A percentile compares a stretch with the other conserved stretches of the same genome.
These are phyloP conservation scores for Palaemon carinicauda DNA, from an alignment of 1,140 invertebrate species.

Conservation along the genomic window DNA sequence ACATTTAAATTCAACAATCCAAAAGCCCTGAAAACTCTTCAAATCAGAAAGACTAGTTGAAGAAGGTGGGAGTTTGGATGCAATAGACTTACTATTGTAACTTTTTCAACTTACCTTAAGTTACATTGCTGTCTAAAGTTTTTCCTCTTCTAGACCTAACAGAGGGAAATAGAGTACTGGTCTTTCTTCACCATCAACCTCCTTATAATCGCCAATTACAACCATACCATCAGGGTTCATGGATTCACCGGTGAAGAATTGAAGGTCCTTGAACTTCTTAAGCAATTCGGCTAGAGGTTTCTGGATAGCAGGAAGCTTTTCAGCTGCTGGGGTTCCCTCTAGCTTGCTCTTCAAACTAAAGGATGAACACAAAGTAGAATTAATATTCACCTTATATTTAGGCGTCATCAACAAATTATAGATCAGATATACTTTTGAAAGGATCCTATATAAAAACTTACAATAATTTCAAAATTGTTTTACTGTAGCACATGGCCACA, in stretches of 20 bases:
- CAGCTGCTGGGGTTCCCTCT: slow-evolving; percentile 75
- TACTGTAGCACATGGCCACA: too few relatives aligned
- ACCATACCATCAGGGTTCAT: slow-evolving; percentile 94
- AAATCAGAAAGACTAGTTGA: too few relatives aligned
- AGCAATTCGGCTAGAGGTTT: slow-evolving; percentile 60
- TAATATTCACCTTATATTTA: neutral
- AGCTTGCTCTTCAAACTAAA: slow-evolving; percentile 81
- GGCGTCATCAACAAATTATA: neutral
- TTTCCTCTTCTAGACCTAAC: slow-evolving; percentile 93
- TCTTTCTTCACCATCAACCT: slow-evolving; percentile 80
- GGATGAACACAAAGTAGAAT: slow-evolving; percentile 64
- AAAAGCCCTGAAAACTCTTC: too few relatives aligned
- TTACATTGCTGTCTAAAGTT: slow-evolving; percentile 73
- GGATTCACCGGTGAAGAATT: slow-evolving; percentile 77
- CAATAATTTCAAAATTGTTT: too few relatives aligned
- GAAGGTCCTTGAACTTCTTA: slow-evolving; percentile 58
- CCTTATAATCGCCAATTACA: slow-evolving; percentile 91
- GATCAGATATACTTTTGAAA: too few relatives aligned
- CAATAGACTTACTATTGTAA: too few relatives aligned
- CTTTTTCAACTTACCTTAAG: too few relatives aligned
- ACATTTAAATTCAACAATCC: too few relatives aligned
- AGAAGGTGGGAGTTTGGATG: too few relatives aligned
- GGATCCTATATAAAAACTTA: too few relatives aligned
- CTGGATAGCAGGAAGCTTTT: slow-evolving; percentile 63
- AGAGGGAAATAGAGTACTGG: slow-evolving; percentile 96